Conservation (phyloP, 2,888 invertebrate genomes). For the Nesidiocoris tenuis region DNA sequence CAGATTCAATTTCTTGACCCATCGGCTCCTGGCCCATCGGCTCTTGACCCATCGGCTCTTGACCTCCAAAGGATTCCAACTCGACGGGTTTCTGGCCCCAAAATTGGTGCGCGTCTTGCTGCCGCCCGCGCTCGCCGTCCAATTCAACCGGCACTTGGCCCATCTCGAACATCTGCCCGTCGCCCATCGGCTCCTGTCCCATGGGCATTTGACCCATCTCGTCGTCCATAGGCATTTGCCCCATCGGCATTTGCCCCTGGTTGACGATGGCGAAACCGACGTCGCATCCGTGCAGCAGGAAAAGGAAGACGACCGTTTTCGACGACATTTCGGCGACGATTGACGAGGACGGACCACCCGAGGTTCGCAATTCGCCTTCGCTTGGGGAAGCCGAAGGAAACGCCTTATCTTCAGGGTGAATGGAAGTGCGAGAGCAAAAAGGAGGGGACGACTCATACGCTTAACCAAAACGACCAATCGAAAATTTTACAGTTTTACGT, state of each 20-base stretch:
- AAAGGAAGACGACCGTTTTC: conserved; percentile 8
- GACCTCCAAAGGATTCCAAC: too few relatives aligned
- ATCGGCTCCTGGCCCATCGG: neutral
- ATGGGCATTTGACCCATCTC: neutral
- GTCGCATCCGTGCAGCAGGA: neutral
- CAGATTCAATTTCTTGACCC: neutral
- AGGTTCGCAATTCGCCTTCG: conserved; percentile 4
- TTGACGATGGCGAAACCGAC: neutral
- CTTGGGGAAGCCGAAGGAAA: neutral
- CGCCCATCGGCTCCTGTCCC: conserved; percentile 28
- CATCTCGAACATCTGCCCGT: conserved; percentile 7
- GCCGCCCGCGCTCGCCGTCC: neutral
- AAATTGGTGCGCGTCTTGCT: neutral
- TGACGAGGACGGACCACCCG: neutral
- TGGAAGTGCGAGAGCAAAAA: too few relatives aligned
- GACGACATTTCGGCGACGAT: conserved; percentile 5
- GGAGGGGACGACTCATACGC: too few relatives aligned
- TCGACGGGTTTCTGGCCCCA: conserved; percentile 16
- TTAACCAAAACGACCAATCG: too few relatives aligned
- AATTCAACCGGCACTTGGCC: conserved; percentile 12
- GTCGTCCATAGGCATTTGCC: conserved; percentile 21
- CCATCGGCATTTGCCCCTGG: conserved; percentile 7
- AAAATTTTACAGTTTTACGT: too few relatives aligned
- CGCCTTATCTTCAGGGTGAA: too few relatives aligned
- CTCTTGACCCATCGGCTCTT: conserved; percentile 14